phyloP scores from a whole-genome alignment of 2,113 vertebrate genomes.

The Emydura subglobosa region DNA sequence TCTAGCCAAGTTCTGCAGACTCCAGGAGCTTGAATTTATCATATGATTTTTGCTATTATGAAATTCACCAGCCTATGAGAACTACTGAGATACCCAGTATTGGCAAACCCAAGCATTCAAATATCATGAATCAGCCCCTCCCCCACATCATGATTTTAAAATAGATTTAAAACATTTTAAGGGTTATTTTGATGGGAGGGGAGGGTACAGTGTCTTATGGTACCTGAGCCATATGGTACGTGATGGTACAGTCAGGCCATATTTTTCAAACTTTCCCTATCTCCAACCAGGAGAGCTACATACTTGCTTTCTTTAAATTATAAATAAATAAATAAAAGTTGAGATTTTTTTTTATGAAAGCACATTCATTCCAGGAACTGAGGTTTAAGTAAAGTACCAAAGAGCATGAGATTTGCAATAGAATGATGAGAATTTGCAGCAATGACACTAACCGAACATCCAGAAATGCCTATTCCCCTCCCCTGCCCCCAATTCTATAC shows the following conservation, averaged over 20 bases:
- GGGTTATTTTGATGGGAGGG: not conserved
- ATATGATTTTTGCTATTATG: not conserved
- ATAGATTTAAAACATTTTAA: fast-evolving
- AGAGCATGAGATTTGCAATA: not conserved
- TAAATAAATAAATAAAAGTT: not conserved
- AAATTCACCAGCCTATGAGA: not conserved
- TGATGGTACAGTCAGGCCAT: not conserved
- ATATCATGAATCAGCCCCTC: not conserved
- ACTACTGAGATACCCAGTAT: not conserved
- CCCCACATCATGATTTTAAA: not conserved
- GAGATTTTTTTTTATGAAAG: not conserved
- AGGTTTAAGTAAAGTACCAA: not conserved
- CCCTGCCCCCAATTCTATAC: not conserved
- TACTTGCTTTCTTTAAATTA: not conserved
- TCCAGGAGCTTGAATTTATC: not conserved
- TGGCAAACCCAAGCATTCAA: not conserved
- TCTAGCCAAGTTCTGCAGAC: not conserved
- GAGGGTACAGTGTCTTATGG: not conserved
- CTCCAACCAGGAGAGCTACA: not conserved
- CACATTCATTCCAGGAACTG: not conserved
- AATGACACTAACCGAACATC: not conserved
- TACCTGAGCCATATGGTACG: not conserved
- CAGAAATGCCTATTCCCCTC: not conserved
- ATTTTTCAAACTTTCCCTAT: not conserved
- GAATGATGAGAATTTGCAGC: not conserved